Evolutionary conservation across 2,113 vertebrate genomes (phyloP), one percentile per base, ranked within the genome.

Genomic region (Vanacampus margaritifer): DNA sequence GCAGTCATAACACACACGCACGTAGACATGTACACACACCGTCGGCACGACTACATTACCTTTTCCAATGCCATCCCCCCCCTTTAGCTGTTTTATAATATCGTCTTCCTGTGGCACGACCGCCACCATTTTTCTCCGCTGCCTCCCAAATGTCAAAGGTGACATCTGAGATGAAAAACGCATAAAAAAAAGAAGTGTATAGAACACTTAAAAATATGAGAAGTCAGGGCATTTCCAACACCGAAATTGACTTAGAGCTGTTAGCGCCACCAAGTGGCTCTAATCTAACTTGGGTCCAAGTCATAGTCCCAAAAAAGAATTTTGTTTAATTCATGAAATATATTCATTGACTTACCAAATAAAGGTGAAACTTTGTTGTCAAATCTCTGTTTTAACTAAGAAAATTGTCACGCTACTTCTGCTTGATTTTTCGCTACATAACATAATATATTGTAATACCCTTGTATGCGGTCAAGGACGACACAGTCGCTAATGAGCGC

Each of bases 1-100:
- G 91, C 91, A 91, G 89, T 90, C 87, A 88, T 84, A 81, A 80
- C 80, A 81, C 81, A 79, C 76, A 79, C 84, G 63, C 74, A 70
- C 75, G 67, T n/a, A 67, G 48, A 51, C 70, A 41, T 78, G 48
- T 65, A 60, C 73, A 65, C 67, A 71, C 60, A 63, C 74, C 37
- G 51, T 73, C 80, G 78, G 77, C 76, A 79, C 28, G 62, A 84
- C 86, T 79, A 81, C 89, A 88, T 89, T 88, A 88, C 87, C 81
- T 86, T 75, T 70, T 68, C 69, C 74, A 48, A 46, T 83, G 79
- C 81, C 82, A 87, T 23, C 68, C 54, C 68, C 5, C 6, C 51
- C n/a, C 24, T 13, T 78, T 37, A 17, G 67, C 73, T 84, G 70
- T 72, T 79, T 79, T 50, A 69, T 63, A 63, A 64, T 41, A 14